Evolutionary conservation across 1,140 invertebrate species (phyloP).

Genomic region (Hycleus phaleratus): DNA sequence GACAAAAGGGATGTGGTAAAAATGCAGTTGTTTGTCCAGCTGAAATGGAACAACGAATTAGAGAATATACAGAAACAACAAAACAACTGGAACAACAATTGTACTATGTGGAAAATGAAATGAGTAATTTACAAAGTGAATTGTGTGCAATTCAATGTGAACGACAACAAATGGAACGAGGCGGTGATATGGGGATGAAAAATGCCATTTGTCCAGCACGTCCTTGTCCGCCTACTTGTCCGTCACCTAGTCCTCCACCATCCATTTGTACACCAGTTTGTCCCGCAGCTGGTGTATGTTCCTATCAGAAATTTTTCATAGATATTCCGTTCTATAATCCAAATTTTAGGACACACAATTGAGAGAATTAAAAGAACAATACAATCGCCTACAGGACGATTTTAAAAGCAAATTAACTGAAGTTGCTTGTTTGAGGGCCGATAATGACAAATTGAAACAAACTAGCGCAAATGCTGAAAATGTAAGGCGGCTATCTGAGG

Average conservation of each 20-base stretch:
- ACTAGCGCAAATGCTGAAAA: conserved; percentile 45
- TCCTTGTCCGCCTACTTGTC: conserved; percentile 2
- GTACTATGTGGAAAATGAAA: conserved; percentile 52
- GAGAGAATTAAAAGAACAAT: conserved; percentile 47
- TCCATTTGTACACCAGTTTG: no score
- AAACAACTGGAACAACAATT: conserved; percentile 47
- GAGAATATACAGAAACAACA: conserved; percentile 35
- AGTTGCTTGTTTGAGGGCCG: conserved; percentile 45
- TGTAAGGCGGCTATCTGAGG: conserved; percentile 45
- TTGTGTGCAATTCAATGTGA: conserved; percentile 50
- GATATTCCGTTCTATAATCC: not conserved
- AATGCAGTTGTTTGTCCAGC: conserved; percentile 31
- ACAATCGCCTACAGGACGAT: conserved; percentile 48
- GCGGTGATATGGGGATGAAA: conserved; percentile 34
- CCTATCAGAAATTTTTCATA: not conserved
- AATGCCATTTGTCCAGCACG: conserved; percentile 15
- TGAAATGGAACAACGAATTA: conserved; percentile 29
- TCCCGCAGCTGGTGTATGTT: not conserved
- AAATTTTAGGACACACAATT: conserved; percentile 33
- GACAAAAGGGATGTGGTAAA: conserved; percentile 22
- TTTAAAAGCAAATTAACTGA: conserved; percentile 50
- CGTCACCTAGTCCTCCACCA: not conserved
- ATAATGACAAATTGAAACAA: conserved; percentile 46
- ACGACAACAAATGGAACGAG: conserved; percentile 45
- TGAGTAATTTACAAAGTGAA: conserved; percentile 52